Base-by-base conservation (phyloP, 2,888 invertebrate species). In the Acanthosoma haemorrhoidale region DNA sequence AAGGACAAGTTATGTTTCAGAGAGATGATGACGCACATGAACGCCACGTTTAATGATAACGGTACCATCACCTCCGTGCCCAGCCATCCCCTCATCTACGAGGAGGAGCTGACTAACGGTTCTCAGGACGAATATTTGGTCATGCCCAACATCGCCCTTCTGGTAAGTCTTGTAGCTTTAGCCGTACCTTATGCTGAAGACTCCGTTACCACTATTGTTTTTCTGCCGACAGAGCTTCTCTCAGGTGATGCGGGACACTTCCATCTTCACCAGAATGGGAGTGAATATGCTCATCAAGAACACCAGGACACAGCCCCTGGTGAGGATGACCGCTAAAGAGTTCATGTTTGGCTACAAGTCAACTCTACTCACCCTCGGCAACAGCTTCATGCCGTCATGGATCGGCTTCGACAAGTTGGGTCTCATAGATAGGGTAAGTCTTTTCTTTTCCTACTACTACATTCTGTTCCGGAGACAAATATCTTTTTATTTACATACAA, bases 341-440 rank as follows among this genome's bases (percentile, higher is more conserved):
- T 92, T 94, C 79, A 91, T 94, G 91, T 94, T 94, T 81, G 93
- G 93, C 0, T 92, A 91, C 80, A 82, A 88, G 75, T 90, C 91
- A n/a, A 83, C 89, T 3, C 81, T 94, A 70, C 88, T 94, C 80
- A 89, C 89, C 1, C 79, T 94, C 68, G 94, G 94, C 0, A 91
- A 94, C 79, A 88, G 87, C 16, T 85, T 94, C 75, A 81, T 94
- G 81, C 91, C 92, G 0, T 85, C 87, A 11, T 94, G 93, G 90
- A 91, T 94, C 69, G 87, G 86, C 70, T 94, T 93, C 78, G 91
- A 94, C 76, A 92, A 91, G 77, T 85, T 95, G 11, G 94, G 94
- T 0, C 84, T 94, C 1, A 92, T 95, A 75, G 93, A 94, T 81
- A 82, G 93, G 81, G 93, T 92, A 81, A 85, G 87, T 82, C 11